A percentile compares a stretch with the other conserved stretches of the same genome.
Conservation (phyloP, 2,797 vertebrate species). For the Orientallactaga sibirica region DNA sequence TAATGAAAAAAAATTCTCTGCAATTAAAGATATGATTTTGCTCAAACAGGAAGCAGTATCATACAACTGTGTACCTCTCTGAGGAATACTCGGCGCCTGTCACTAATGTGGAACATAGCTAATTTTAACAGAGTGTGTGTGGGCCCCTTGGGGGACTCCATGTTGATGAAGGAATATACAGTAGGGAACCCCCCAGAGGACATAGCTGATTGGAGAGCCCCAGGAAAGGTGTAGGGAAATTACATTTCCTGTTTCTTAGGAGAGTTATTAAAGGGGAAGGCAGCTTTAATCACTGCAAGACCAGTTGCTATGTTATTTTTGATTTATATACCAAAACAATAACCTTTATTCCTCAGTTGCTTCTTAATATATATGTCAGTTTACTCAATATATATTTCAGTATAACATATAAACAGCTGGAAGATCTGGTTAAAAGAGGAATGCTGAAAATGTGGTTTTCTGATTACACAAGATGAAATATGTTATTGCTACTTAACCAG, state of each 20-base stretch:
- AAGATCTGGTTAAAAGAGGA: conserved; percentile 72
- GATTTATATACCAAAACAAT: conserved; percentile 83
- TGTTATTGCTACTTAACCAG: conserved; percentile 72
- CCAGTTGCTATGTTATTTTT: conserved; percentile 83
- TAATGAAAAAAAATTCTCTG: conserved; percentile 93
- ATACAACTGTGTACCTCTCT: conserved; percentile 89
- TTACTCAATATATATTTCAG: conserved; percentile 80
- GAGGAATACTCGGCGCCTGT: conserved; percentile 89
- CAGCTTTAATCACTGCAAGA: conserved; percentile 85
- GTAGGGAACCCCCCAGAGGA: conserved; percentile 87
- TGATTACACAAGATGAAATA: conserved; percentile 77
- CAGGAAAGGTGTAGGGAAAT: conserved; percentile 87
- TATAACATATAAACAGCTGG: conserved; percentile 64
- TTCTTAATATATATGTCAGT: conserved; percentile 78
- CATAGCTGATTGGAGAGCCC: conserved; percentile 88
- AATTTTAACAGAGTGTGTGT: conserved; percentile 89
- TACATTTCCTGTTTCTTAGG: conserved; percentile 84
- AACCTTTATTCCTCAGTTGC: conserved; percentile 75
- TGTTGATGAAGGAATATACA: conserved; percentile 90
- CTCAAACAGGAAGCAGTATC: conserved; percentile 96
- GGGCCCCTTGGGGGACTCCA: conserved; percentile 89
- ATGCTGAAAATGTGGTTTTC: conserved; percentile 62
- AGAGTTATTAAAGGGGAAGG: conserved; percentile 86
- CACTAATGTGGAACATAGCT: conserved; percentile 90
- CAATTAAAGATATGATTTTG: conserved; percentile 97